A percentile compares a stretch with the other conserved stretches of the same genome.
Evolutionary conservation across 2,888 invertebrate species (phyloP).

Genomic region (Electrophaes corylata): DNA sequence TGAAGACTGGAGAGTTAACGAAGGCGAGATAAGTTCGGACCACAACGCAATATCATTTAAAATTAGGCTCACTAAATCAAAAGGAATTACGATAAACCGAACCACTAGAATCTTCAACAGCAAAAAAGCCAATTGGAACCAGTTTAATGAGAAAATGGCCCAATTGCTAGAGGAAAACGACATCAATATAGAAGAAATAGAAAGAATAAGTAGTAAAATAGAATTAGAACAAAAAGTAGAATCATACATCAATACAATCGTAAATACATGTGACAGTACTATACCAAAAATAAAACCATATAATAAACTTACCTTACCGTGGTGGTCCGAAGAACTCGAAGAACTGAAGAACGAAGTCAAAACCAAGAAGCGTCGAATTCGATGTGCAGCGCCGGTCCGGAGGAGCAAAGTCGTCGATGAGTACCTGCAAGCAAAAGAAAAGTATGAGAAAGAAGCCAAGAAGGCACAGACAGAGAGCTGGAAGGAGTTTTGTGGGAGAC

Average conservation of each 20-base stretch:
- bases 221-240: conserved; percentile 6
- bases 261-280: no score
- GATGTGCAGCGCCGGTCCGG: conserved; percentile 5
- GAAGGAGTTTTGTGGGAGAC: conserved; percentile 32
- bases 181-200: conserved; percentile 11
- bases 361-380: conserved; percentile 10
- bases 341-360: neutral
- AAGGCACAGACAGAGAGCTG: conserved; percentile 31
- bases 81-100: no score
- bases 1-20: no score
- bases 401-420: conserved; percentile 3
- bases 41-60: no score
- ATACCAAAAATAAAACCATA: conserved; percentile 16
- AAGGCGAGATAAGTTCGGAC: no score
- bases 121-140: neutral
- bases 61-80: no score
- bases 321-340: conserved; percentile 13
- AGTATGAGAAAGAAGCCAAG: neutral
- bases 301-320: conserved; percentile 23
- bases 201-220: conserved; percentile 6
- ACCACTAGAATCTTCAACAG: no score
- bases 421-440: conserved; percentile 19
- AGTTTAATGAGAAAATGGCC: neutral
- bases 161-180: neutral
- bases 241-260: neutral